Base-by-base conservation (phyloP, 2,888 invertebrate species). In the Meghimatium bilineatum region DNA sequence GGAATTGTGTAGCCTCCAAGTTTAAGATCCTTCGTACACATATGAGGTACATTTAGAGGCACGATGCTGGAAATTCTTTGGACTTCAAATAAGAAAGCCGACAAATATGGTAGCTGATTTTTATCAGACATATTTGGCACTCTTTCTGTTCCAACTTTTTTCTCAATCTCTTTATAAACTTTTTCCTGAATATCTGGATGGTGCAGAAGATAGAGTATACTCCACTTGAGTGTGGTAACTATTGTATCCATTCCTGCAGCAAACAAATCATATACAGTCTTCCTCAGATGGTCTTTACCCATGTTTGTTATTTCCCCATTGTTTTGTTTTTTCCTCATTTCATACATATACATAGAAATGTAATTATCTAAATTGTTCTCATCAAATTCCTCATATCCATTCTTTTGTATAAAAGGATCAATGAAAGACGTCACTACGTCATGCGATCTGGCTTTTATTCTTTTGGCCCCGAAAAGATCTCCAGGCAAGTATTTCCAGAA, bases 1-100 rank as follows among this genome's bases (percentile, higher is more conserved):
- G 80, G 80, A 26, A 80, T 26, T 23, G 36, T 34, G 60, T 80
- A 72, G 36, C 80, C 80, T 29, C 72, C 36, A 20, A 38, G 1
- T 1, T 72, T 71, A 12, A 69, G 12, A 6, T 76, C 60, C 0
- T 56, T 23, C 14, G 34, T 17, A 34, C 56, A 56, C n/a, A 60
- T 32, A 23, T 44, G 49, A 0, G 49, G n/a, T 38, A 67, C 44
- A 75, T 34, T 12, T 60, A 79, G 66, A 12, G 85, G 83, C 14
- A 71, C 75, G 3, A 85, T 81, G 52, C 84, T 78, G 1, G 81
- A 74, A 60, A 84, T 60, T 23, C 84, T 34, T 26, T 81, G 81
- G 3, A 69, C 63, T 49, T 85, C 85, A 66, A 74, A 1, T 29
- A 84, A 74, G 81, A 78, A 36, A 72, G 85, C 85, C 1, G 69